Percentiles rank a stretch among this genome's conserved stretches.
phyloP scores from a whole-genome alignment of 2,113 vertebrate species.

The Nipponia nippon region DNA sequence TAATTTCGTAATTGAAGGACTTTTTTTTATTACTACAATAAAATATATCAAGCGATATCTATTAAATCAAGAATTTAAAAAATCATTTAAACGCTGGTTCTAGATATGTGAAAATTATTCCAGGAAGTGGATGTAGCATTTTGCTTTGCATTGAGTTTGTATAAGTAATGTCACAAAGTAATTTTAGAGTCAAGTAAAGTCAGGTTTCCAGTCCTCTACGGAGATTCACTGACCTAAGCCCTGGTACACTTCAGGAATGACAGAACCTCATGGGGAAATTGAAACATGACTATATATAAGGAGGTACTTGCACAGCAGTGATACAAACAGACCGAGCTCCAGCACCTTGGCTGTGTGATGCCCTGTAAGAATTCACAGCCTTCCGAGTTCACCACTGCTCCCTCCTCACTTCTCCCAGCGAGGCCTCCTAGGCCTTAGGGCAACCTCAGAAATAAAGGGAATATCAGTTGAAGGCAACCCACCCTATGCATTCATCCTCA shows the following conservation, averaged over 20 bases:
- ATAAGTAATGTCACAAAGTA: background rate
- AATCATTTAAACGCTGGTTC: background rate
- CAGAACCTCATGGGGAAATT: background rate
- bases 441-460: background rate
- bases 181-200: background rate
- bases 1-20: background rate
- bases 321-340: background rate
- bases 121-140: background rate
- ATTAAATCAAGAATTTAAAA: background rate
- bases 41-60: background rate
- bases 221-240: background rate
- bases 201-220: background rate
- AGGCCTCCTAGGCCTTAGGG: background rate
- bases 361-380: background rate
- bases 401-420: accelerated
- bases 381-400: background rate
- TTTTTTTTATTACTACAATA: background rate
- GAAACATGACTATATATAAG: too few relatives aligned
- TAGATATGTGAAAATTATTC: background rate
- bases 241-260: background rate
- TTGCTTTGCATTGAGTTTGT: background rate
- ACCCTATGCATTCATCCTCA: background rate
- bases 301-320: background rate
- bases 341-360: background rate
- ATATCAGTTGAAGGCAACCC: background rate